Conservation (phyloP, 2,113 vertebrate species). For the Sebastes schlegelii region DNA sequence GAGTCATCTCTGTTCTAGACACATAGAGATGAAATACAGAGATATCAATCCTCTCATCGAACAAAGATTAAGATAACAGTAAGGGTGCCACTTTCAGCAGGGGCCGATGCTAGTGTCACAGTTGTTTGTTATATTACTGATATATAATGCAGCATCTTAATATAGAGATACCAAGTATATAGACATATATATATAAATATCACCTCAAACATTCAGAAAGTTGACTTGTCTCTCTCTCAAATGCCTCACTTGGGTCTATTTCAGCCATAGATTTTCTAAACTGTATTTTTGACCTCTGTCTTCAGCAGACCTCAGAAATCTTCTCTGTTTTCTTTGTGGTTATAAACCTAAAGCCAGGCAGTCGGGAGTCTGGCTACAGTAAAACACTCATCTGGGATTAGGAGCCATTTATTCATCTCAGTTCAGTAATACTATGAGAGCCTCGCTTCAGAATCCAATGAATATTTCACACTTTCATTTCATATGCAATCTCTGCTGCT, state of each 20-base stretch:
- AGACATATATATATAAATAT: neutral
- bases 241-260: conserved; percentile 11
- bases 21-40: too few species aligned
- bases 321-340: conserved; percentile 54
- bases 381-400: conserved; percentile 80
- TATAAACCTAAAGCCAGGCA: conserved; percentile 55
- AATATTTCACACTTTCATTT: conserved; percentile 82
- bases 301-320: conserved; percentile 43
- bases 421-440: conserved; percentile 72
- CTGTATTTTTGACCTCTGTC: conserved; percentile 43
- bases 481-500: conserved; percentile 71
- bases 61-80: too few species aligned
- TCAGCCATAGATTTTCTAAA: conserved; percentile 29
- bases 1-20: neutral
- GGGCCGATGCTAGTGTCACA: too few species aligned
- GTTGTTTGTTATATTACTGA: neutral
- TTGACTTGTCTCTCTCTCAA: neutral
- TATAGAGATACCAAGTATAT: neutral
- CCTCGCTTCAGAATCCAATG: conserved; percentile 73
- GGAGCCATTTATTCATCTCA: conserved; percentile 76
- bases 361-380: conserved; percentile 55
- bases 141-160: neutral
- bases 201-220: neutral
- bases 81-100: too few species aligned
- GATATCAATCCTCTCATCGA: too few species aligned